phyloP scores from a whole-genome alignment of 2,888 invertebrate species.

The Embidobia sp. region DNA sequence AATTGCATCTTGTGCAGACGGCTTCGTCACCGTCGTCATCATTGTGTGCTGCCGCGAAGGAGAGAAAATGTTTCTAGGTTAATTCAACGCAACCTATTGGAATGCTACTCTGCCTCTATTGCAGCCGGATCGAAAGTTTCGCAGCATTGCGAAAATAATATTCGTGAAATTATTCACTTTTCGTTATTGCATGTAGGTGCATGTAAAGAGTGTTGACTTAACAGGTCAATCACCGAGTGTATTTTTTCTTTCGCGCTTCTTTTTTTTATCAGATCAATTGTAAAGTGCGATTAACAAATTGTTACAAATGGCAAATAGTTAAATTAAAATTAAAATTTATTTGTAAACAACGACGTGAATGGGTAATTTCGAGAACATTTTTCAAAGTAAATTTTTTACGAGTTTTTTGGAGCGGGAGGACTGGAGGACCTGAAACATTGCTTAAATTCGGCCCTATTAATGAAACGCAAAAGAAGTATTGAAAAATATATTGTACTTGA shows the following conservation, averaged over 20 bases:
- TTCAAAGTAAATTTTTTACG: no score
- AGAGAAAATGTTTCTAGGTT: conserved; percentile 67
- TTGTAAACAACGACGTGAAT: no score
- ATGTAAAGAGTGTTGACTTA: conserved; percentile 21
- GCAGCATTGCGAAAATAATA: conserved; percentile 65
- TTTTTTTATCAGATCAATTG: no score
- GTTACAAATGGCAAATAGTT: no score
- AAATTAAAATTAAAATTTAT: no score
- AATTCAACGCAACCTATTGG: conserved; percentile 64
- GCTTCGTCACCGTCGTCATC: conserved; percentile 62
- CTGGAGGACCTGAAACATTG: no score
- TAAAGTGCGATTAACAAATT: no score
- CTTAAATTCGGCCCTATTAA: no score
- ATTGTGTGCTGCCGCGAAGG: conserved; percentile 53
- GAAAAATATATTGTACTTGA: no score
- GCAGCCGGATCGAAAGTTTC: conserved; percentile 65
- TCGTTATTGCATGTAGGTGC: conserved; percentile 43
- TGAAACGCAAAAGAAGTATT: no score
- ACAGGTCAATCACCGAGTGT: conserved; percentile 25
- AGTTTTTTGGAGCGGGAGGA: no score
- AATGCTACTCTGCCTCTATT: conserved; percentile 63
- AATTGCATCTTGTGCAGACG: conserved; percentile 62
- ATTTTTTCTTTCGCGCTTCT: background rate
- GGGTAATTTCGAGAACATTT: no score
- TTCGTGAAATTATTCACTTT: conserved; percentile 64